Evolutionary conservation across 2,888 invertebrate genomes (phyloP).

Genomic region (Petrolisthes cinctipes): DNA sequence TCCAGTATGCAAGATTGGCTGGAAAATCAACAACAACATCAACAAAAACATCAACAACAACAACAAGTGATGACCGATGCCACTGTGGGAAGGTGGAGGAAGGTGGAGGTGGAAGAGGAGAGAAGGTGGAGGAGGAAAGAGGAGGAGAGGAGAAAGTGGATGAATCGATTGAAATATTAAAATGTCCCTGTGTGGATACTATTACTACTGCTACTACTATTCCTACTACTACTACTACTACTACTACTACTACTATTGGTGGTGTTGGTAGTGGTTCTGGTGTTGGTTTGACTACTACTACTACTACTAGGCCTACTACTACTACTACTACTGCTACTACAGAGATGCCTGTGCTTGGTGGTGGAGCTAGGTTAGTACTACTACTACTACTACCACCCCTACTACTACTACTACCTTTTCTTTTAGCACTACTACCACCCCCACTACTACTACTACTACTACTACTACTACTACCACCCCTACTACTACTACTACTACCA

Average conservation of each 20-base stretch:
- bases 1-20: neutral
- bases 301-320: no score
- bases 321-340: neutral
- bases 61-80: neutral
- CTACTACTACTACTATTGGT: neutral
- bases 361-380: slow-evolving; percentile 14
- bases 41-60: neutral
- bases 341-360: neutral
- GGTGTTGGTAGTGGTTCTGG: no score
- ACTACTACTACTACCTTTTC: no score
- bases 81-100: slow-evolving; percentile 66
- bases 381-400: neutral
- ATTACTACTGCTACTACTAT: slow-evolving; percentile 66
- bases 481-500: no score
- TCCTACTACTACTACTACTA: neutral
- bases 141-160: no score
- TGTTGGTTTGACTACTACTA: neutral
- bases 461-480: no score
- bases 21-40: neutral
- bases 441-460: no score
- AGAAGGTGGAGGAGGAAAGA: no score
- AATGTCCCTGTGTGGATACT: slow-evolving; percentile 28
- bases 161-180: no score
- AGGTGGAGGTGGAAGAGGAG: slow-evolving; percentile 68
- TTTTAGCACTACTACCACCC: no score